These are phyloP conservation scores for Erannis defoliaria DNA, from an alignment of 2,888 invertebrate species.

Conservation along the genomic window DNA sequence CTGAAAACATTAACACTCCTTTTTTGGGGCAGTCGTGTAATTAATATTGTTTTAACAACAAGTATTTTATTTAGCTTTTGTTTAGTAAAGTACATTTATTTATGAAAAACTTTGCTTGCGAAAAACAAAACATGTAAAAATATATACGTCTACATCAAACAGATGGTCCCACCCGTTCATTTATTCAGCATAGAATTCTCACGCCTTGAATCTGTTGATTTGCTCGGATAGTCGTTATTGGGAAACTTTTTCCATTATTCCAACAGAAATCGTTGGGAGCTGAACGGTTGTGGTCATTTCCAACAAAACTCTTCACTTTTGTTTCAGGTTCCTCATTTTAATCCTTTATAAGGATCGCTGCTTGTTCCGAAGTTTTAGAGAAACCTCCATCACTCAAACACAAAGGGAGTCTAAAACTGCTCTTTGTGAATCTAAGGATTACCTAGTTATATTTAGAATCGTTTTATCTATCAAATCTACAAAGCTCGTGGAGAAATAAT, in stretches of 20 bases:
- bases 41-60: too few species aligned
- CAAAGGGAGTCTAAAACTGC: neutral
- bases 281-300: conserved; percentile 57
- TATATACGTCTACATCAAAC: conserved; percentile 9
- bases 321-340: conserved; percentile 20
- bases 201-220: conserved; percentile 53
- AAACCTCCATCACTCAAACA: neutral
- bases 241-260: conserved; percentile 70
- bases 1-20: too few species aligned
- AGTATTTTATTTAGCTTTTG: too few species aligned
- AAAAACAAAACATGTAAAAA: conserved; percentile 12
- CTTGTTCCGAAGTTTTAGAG: conserved; percentile 4
- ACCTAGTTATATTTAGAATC: too few species aligned
- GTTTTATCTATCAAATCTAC: too few species aligned
- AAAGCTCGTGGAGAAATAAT: too few species aligned
- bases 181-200: conserved; percentile 35
- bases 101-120: too few species aligned
- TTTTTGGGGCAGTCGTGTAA: too few species aligned
- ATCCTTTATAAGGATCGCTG: conserved; percentile 19
- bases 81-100: too few species aligned
- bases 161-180: conserved; percentile 23
- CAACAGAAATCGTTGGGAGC: conserved; percentile 57
- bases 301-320: conserved; percentile 33
- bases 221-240: conserved; percentile 57
- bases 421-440: neutral